Evolutionary conservation across 2,888 invertebrate species (phyloP), one percentile per base, ranked within the genome.

Genomic region (Crematogaster levior): DNA sequence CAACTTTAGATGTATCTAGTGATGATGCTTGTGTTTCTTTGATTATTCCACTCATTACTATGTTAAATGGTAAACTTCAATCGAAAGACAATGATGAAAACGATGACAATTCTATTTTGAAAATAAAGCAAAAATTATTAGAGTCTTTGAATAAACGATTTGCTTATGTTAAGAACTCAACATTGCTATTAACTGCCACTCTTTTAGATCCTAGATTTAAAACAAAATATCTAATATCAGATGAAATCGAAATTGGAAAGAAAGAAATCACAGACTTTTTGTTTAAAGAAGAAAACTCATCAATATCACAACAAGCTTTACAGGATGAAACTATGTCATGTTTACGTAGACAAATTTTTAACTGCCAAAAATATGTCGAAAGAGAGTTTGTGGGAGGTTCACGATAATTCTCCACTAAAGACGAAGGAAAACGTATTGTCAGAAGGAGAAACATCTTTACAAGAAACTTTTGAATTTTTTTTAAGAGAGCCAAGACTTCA

Each of bases 81-180:
- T 0, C 21, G 12, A 37, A 7, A 37, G 12, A n/a, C 10, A 21
- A 51, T 51, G 51, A 48, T 27, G 10, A 61, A 37, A 61, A 61
- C 30, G n/a, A 40, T 40, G 10, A 51, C 51, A n/a, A 53, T 53
- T 7, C 21, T 3, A 63, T 63, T 63, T 34, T 12, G 1, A 63
- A 21, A 63, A 63, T 63, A 3, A 63, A 63, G 40, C 21, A 40
- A 6, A 63, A 63, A 3, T 3, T 61, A 61, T 61, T 63, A 63
- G 37, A 63, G 3, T 63, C 61, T 63, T 40, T 63, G 5, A 63
- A 24, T 63, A 40, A 63, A 21, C 61, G 21, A 3, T 63, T 63
- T 63, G 40, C 61, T 63, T 63, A 63, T 63, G 37, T 63, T 63
- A 63, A 40, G 7, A 40, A 63, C 6, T 63, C 21, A 63, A 21